These are phyloP conservation scores for Therioaphis trifolii DNA, from an alignment of 2,888 invertebrate species.

Conservation along the genomic window DNA sequence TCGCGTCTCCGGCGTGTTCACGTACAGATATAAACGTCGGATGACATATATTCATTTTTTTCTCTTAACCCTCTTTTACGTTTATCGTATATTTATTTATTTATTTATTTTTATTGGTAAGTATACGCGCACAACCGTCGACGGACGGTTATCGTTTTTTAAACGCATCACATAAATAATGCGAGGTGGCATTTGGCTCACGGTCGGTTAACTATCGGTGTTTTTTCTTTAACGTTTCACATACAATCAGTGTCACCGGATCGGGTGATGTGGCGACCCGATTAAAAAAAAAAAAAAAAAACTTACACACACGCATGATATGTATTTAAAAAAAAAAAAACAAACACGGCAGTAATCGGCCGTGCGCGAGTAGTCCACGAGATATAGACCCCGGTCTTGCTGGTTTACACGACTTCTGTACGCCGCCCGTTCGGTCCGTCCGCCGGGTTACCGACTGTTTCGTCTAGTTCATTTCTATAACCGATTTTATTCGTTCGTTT, in stretches of 20 bases:
- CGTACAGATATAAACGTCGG: background rate
- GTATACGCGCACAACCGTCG: background rate
- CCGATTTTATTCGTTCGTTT: background rate
- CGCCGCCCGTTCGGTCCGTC: background rate
- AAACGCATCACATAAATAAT: conserved; percentile 58
- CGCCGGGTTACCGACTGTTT: background rate
- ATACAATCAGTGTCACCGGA: conserved; percentile 43
- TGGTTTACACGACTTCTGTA: conserved; percentile 33
- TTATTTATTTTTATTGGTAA: background rate
- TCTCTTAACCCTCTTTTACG: background rate
- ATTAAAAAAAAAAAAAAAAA: conserved; percentile 4
- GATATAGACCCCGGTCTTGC: conserved; percentile 10
- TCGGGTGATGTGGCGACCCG: conserved; percentile 25
- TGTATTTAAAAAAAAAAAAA: conserved; percentile 14
- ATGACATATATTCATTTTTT: background rate
- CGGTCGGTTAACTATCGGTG: conserved; percentile 50
- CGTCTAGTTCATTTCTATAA: background rate
- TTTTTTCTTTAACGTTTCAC: conserved; percentile 20
- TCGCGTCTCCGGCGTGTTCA: background rate
- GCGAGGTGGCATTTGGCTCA: conserved; percentile 57
- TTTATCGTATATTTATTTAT: too few species aligned
- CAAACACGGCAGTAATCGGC: conserved; percentile 3
- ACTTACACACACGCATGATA: too few species aligned
- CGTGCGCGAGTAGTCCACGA: background rate
- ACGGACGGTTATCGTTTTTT: conserved; percentile 16